These are phyloP conservation scores for Pherbina coryleti DNA, from an alignment of 2,888 invertebrate genomes.

Conservation along the genomic window DNA sequence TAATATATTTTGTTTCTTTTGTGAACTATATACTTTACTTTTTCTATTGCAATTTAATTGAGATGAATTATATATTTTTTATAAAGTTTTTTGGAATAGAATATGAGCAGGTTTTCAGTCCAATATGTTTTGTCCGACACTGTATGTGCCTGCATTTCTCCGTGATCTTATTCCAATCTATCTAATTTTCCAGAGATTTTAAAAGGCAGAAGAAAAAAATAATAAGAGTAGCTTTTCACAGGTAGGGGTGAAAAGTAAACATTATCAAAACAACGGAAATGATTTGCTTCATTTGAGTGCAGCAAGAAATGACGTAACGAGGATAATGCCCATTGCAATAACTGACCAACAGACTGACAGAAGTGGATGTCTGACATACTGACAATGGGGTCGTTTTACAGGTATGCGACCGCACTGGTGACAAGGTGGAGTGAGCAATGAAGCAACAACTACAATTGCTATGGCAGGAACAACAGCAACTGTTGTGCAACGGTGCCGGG, in stretches of 20 bases:
- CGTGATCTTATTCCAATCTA: too few relatives aligned
- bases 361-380: neutral
- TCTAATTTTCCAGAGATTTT: too few relatives aligned
- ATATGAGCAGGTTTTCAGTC: too few relatives aligned
- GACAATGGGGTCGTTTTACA: neutral
- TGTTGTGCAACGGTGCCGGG: neutral
- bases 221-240: neutral
- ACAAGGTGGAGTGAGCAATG: neutral
- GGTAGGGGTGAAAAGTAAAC: neutral
- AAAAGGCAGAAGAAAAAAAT: too few relatives aligned
- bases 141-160: too few relatives aligned
- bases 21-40: too few relatives aligned
- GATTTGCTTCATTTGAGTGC: slow-evolving; percentile 32
- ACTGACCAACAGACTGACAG: neutral
- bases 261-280: slow-evolving; percentile 21
- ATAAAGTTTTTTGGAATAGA: too few relatives aligned
- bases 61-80: too few relatives aligned
- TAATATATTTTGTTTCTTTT: too few relatives aligned
- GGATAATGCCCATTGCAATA: neutral
- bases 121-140: too few relatives aligned
- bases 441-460: slow-evolving; percentile 2
- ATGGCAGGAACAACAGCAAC: neutral
- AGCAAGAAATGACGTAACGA: neutral
- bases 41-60: too few relatives aligned
- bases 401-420: neutral